phyloP scores from a whole-genome alignment of 2,797 vertebrate species.

The Gallinago stenura region DNA sequence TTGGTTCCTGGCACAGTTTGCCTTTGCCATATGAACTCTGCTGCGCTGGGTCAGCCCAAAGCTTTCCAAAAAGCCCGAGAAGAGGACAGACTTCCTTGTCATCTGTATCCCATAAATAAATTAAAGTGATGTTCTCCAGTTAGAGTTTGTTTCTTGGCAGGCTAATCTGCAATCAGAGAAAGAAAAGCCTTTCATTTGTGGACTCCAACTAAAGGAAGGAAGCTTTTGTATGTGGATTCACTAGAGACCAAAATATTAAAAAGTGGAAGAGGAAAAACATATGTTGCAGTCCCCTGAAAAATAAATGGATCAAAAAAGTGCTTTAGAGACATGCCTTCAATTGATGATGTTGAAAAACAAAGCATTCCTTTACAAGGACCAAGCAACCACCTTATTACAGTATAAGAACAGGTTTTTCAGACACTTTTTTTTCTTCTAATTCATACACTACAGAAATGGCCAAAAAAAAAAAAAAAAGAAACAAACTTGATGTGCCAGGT shows the following conservation, averaged over 20 bases:
- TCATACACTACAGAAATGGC: background rate
- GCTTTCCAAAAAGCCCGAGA: conserved; percentile 79
- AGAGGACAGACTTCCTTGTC: conserved; percentile 82
- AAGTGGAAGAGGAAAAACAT: conserved; percentile 81
- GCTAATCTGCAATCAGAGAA: conserved; percentile 82
- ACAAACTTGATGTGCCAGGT: background rate
- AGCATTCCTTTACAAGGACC: conserved; percentile 13
- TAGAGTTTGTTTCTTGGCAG: conserved; percentile 84
- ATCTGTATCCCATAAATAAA: conserved; percentile 88
- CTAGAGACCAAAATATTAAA: conserved; percentile 83
- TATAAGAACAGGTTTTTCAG: conserved; percentile 1
- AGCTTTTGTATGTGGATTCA: conserved; percentile 81
- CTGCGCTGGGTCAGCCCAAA: conserved; percentile 77
- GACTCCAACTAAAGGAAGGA: conserved; percentile 81
- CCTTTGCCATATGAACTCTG: conserved; percentile 81
- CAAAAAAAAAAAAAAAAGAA: background rate
- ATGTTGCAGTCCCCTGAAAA: conserved; percentile 66
- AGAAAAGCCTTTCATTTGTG: conserved; percentile 84
- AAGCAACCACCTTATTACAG: background rate
- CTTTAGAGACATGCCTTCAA: conserved; percentile 45
- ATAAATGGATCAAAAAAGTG: conserved; percentile 57
- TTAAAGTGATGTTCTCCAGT: conserved; percentile 86
- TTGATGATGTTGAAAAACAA: conserved; percentile 20
- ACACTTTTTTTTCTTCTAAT: background rate
- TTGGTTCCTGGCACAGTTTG: conserved; percentile 78